These are phyloP conservation scores for Asteroscopus sphinx DNA, from an alignment of 2,888 invertebrate genomes.

Conservation along the genomic window DNA sequence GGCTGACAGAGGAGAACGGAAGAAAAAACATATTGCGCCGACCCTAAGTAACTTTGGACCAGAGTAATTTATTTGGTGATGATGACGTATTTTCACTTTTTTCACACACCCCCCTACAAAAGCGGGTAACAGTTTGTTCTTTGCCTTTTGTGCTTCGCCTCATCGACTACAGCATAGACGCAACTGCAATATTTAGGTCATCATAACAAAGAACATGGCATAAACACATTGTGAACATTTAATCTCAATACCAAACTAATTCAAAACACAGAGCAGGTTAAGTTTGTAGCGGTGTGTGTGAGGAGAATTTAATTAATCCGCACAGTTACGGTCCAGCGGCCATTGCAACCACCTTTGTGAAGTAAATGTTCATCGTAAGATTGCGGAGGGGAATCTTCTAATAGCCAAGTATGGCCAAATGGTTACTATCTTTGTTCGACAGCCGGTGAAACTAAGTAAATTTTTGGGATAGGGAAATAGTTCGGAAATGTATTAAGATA, in stretches of 20 bases:
- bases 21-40: no score
- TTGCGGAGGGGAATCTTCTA: slow-evolving; percentile 52
- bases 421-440: slow-evolving; percentile 39
- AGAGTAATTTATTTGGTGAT: no score
- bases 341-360: slow-evolving; percentile 57
- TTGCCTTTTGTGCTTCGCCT: no score
- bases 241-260: slow-evolving; percentile 27
- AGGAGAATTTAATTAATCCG: slow-evolving; percentile 78
- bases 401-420: slow-evolving; percentile 22
- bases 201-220: not conserved
- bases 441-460: slow-evolving; percentile 1
- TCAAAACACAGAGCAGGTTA: slow-evolving; percentile 53
- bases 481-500: slow-evolving; percentile 31
- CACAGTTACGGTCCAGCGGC: slow-evolving; percentile 64
- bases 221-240: not conserved
- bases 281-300: slow-evolving; percentile 56
- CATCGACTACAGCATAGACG: no score
- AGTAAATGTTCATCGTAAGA: slow-evolving; percentile 53
- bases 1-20: no score
- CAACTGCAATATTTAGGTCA: not conserved
- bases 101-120: no score
- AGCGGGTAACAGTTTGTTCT: no score
- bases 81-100: no score
- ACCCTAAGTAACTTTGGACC: no score
- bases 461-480: slow-evolving; percentile 9